Base-by-base conservation (phyloP, 2,113 vertebrate genomes). In the Fregetta grallaria region DNA sequence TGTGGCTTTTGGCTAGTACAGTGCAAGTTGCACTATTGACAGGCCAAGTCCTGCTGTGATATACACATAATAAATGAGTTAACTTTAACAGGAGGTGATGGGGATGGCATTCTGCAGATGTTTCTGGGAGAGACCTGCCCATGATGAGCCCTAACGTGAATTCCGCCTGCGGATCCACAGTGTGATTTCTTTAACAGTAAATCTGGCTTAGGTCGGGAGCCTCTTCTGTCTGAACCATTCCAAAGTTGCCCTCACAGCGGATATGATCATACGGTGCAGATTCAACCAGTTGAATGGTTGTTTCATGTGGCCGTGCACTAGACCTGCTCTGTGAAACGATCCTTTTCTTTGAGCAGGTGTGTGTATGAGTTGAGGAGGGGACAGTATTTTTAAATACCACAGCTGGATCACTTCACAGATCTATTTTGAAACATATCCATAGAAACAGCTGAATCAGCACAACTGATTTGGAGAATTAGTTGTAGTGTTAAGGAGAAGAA, bases 321-420 rank as follows among this genome's bases (percentile, higher is more conserved):
- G 23, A 3, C 1, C 11, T 7, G 1, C 13, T 5, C 34, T 52
- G 19, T 18, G 45, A 81, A 81, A 65, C 0, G 0, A 62, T 29
- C 16, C 21, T 88, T 34, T 59, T 22, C 32, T 68, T 56, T 42
- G 10, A 26, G 26, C 6, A 18, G 14, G 12, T 44, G 16, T 5
- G 25, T 19, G 3, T 13, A 10, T 3, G 7, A 66, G 15, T 7
- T 78, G 36, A 4, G 16, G 22, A 63, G 5, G 22, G 4, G 3
- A 9, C 12, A 30, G 6, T 25, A 20, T 52, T 72, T 66, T 81
- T 50, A 62, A 72, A 32, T n/a, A 19, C 27, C 13, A 40, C 40
- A 56, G 53, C 30, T 55, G 56, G 68, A 66, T 92, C 27, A 14
- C 30, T 56, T 40, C 40, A 66, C 40, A 58, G 36, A 7, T 66